Conservation (phyloP, 1,140 invertebrate genomes). For the Conopomorpha cramerella region DNA sequence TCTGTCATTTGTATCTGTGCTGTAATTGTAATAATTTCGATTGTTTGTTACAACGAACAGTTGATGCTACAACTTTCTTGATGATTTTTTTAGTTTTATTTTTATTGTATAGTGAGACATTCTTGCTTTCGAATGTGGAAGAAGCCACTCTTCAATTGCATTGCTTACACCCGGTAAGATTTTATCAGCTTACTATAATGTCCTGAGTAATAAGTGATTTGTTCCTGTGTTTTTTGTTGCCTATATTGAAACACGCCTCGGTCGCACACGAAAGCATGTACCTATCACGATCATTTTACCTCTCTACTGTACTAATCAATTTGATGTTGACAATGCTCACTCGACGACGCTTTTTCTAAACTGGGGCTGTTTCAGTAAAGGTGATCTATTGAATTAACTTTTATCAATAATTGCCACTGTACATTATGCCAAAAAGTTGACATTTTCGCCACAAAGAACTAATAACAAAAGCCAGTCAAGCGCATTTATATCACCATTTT, state of each 20-base stretch:
- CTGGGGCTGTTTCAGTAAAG: slow-evolving; percentile 39
- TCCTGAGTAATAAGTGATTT: slow-evolving; percentile 55
- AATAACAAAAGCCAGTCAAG: too few species aligned
- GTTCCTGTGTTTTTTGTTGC: slow-evolving; percentile 28
- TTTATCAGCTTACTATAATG: slow-evolving; percentile 57
- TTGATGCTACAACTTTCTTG: slow-evolving; percentile 45
- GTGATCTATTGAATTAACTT: slow-evolving; percentile 24
- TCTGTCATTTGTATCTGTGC: too few species aligned
- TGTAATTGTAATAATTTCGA: slow-evolving; percentile 47
- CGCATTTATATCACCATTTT: too few species aligned
- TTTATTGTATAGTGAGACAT: slow-evolving; percentile 57
- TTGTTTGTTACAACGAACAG: background rate
- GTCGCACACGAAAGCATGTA: too few species aligned
- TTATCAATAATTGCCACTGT: slow-evolving; percentile 41
- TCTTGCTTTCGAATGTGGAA: slow-evolving; percentile 58
- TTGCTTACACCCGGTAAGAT: slow-evolving; percentile 60
- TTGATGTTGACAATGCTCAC: too few species aligned
- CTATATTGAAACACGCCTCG: slow-evolving; percentile 36
- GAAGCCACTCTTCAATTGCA: slow-evolving; percentile 59
- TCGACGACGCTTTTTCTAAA: slow-evolving; percentile 9
- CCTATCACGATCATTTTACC: too few species aligned
- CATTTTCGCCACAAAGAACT: background rate
- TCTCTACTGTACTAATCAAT: slow-evolving; percentile 11
- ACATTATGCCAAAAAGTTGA: slow-evolving; percentile 33
- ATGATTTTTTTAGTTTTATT: slow-evolving; percentile 55